Evolutionary conservation across 2,797 vertebrate genomes (phyloP), one percentile per base, ranked within the genome.

Genomic region (Danio albolineatus): DNA sequence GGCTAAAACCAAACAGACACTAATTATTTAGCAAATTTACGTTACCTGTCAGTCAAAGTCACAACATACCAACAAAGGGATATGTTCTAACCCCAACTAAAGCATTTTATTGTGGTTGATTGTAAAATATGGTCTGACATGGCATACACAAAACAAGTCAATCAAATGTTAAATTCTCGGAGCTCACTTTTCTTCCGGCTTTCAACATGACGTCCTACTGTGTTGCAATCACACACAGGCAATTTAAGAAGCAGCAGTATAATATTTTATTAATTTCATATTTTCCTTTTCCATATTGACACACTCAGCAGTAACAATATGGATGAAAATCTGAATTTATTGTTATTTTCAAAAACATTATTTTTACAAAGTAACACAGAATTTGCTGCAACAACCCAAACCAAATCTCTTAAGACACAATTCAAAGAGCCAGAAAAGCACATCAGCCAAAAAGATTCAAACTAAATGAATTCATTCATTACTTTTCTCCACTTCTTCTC

Each of bases 201-300:
- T 76, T 67, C 38, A 59, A 81, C 83, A 66, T 59, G 60, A 56
- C 57, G 43, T 73, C 78, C 73, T 9, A 39, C 13, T 53, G 77
- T 59, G 59, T 69, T 54, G 60, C 60, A 76, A 76, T 82, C 62
- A 73, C 28, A 65, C 71, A 65, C 83, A 78, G 46, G 19, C 69
- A 65, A 76, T 74, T 80, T 41, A 43, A 75, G 43, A 54, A 73
- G 66, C 28, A 65, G 80, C 57, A 66, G 82, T 75, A 38, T 74
- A 75, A 13, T 6, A 48, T 73, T 84, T 83, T 82, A 82, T 83
- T 79, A 62, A 78, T 84, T 77, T 76, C n/a, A 72, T 48, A 2
- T 13, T 51, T 51, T 28, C 57, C 73, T 71, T 36, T 54, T 60
- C 28, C 28, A 56, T 38, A 28, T 41, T 39, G 61, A 72, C 59